A percentile compares a stretch with the other conserved stretches of the same genome.
Conservation (phyloP, 2,797 vertebrate genomes). For the Acestrorhynchus altus region DNA sequence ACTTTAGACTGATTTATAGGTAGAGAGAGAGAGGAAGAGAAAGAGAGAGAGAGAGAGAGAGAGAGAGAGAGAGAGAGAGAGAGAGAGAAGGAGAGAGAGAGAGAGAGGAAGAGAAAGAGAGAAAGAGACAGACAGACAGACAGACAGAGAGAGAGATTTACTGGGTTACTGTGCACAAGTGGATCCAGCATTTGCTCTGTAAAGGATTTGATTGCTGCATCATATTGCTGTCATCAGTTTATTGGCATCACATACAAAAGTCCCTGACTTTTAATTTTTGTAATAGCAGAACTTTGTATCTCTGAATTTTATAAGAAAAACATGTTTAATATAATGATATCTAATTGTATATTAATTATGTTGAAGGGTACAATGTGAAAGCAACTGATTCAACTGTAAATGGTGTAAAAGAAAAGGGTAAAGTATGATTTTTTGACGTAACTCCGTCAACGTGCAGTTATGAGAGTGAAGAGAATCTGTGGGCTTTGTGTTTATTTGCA, state of each 20-base stretch:
- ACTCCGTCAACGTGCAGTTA: too few relatives aligned
- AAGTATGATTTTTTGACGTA: too few relatives aligned
- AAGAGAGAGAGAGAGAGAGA: not conserved
- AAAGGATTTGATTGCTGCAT: not conserved
- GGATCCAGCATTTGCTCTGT: not conserved
- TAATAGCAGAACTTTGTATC: not conserved
- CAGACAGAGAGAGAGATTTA: too few relatives aligned
- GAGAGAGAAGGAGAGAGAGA: constrained; percentile 8
- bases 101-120: not conserved
- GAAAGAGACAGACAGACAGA: constrained; percentile 10
- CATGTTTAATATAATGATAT: too few relatives aligned
- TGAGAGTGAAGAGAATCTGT: not conserved
- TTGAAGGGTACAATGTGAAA: too few relatives aligned
- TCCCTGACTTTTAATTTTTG: too few relatives aligned
- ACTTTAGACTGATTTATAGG: not conserved
- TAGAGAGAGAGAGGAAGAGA: not conserved
- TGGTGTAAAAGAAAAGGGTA: too few relatives aligned
- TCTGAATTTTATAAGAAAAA: not conserved
- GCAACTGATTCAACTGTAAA: too few relatives aligned
- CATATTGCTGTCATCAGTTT: not conserved
- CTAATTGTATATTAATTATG: too few relatives aligned
- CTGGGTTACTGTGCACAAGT: not conserved
- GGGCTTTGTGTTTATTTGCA: not conserved
- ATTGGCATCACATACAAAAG: too few relatives aligned
- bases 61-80: not conserved